phyloP scores from a whole-genome alignment of 2,113 vertebrate species.

The Mus pahari region DNA sequence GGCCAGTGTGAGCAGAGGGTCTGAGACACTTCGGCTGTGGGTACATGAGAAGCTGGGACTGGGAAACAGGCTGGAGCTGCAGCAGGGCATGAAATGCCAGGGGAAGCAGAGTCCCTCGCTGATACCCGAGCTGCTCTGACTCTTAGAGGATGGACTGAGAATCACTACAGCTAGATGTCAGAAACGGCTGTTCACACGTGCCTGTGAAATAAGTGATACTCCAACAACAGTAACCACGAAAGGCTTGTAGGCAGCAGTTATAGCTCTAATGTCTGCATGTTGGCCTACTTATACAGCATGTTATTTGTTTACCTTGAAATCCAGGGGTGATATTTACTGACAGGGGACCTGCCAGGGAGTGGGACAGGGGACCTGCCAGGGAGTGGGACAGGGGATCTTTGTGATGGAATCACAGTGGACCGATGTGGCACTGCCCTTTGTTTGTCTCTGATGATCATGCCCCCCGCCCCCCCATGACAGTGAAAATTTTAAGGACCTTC shows the following conservation, averaged over 20 bases:
- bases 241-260: not conserved
- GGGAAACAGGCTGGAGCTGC: not conserved
- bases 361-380: not conserved
- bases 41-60: fast-evolving
- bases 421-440: not conserved
- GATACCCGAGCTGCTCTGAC: not conserved
- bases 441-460: not conserved
- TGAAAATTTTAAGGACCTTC: slow-evolving; percentile 86
- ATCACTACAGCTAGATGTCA: not conserved
- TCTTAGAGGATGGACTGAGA: not conserved
- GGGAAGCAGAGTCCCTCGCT: not conserved
- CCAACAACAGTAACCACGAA: not conserved
- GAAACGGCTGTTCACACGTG: not conserved
- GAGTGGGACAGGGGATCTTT: not conserved
- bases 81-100: not conserved
- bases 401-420: not conserved
- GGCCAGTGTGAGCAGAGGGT: fast-evolving
- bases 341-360: not conserved
- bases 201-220: not conserved
- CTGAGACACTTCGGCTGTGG: not conserved
- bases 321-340: not conserved
- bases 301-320: not conserved
- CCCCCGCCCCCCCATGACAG: slow-evolving; percentile 27
- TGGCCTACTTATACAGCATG: not conserved
- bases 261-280: not conserved